Evolutionary conservation across 2,888 invertebrate genomes (phyloP).

Genomic region (Coremacera marginata): DNA sequence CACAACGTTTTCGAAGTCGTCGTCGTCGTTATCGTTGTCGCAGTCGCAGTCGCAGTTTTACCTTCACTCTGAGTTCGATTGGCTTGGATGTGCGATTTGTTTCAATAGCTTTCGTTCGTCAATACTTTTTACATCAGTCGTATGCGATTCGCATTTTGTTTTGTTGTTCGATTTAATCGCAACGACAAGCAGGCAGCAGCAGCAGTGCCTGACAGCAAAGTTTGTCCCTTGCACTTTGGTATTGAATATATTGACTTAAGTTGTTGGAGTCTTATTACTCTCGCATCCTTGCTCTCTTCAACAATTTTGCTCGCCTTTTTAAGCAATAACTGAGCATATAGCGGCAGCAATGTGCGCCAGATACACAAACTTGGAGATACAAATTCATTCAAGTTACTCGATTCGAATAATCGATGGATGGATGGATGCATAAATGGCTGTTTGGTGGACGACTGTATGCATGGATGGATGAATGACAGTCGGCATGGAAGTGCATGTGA

Average conservation of each 20-base stretch:
- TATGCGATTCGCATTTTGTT: slow-evolving; percentile 9
- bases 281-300: slow-evolving; percentile 38
- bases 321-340: slow-evolving; percentile 15
- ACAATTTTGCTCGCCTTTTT: slow-evolving; percentile 8
- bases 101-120: background rate
- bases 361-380: slow-evolving; percentile 20
- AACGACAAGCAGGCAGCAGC: background rate
- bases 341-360: slow-evolving; percentile 13
- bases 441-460: background rate
- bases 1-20: slow-evolving; percentile 26
- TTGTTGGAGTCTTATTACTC: slow-evolving; percentile 7
- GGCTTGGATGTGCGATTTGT: background rate
- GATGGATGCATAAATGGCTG: background rate
- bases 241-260: slow-evolving; percentile 1
- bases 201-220: background rate
- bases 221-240: background rate
- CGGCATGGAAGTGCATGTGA: background rate
- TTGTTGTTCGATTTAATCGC: background rate
- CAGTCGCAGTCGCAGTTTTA: background rate
- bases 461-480: background rate
- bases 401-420: slow-evolving; percentile 41
- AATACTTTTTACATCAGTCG: background rate
- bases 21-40: no score
- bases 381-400: slow-evolving; percentile 38
- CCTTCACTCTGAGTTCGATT: slow-evolving; percentile 7